Evolutionary conservation across 2,888 invertebrate genomes (phyloP).

Genomic region (Melanostoma scalare): DNA sequence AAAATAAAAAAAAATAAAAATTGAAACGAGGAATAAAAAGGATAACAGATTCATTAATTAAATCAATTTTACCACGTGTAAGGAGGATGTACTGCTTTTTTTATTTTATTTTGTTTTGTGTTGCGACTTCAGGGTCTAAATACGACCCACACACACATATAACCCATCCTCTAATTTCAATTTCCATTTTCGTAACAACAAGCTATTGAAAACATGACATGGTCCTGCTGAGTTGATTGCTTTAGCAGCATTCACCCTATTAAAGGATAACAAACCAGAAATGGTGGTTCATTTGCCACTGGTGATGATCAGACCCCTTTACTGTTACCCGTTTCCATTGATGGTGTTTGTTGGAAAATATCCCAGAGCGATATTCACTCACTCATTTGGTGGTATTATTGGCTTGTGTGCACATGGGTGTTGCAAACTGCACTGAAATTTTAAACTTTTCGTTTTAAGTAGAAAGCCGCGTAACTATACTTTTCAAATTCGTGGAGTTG

Average conservation of each 20-base stretch:
- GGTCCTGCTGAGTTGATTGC: constrained; percentile 63
- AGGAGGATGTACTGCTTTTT: constrained; percentile 14
- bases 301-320: constrained; percentile 3
- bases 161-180: constrained; percentile 55
- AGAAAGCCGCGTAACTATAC: not conserved
- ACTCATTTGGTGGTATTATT: constrained; percentile 43
- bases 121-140: not conserved
- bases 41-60: constrained; percentile 58
- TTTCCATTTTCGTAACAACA: constrained; percentile 65
- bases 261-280: constrained; percentile 67
- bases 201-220: constrained; percentile 61
- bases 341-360: constrained; percentile 68
- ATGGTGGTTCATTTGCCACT: constrained; percentile 57
- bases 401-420: not conserved
- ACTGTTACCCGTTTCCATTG: constrained; percentile 21
- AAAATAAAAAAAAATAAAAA: constrained; percentile 24
- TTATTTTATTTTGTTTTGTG: not conserved
- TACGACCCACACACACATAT: constrained; percentile 4
- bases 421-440: not conserved
- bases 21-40: constrained; percentile 25
- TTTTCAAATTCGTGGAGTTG: not conserved
- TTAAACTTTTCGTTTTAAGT: not conserved
- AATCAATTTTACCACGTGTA: constrained; percentile 61
- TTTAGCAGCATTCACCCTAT: constrained; percentile 57
- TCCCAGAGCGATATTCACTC: constrained; percentile 63